Base-by-base conservation (phyloP, 2,888 invertebrate species). In the Eucera pruinosa region DNA sequence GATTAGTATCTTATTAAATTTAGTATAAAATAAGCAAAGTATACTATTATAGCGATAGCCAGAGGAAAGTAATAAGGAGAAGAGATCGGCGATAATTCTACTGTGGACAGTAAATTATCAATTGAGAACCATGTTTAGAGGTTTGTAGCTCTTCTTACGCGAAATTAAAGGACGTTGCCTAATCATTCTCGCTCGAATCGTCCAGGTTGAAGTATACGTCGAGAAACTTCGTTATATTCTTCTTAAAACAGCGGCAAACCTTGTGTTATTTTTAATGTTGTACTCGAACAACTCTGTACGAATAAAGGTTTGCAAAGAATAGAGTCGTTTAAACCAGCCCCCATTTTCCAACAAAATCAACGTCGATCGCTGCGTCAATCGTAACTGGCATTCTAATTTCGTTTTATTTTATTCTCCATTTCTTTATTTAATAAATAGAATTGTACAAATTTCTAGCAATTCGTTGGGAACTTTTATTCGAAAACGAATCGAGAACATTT, bases 101-200 rank as follows among this genome's bases (percentile, higher is more conserved):
- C 0, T 3, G 5, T 20, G 0, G 2, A 43, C 13, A 7, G 18
- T n/a, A 27, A 61, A 48, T 6, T 23, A 18, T 9, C 6, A 1
- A 3, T 52, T 11, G 13, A 27, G 61, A 11, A 25, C 20, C 36
- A 20, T 36, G 15, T n/a, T 36, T 20, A 11, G 18, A 52, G 71
- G 67, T 70, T 78, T 61, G 23, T 73, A 11, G 30, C 43, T 18
- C 15, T 39, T 39, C 13, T 18, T 7, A 36, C 3, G 2, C n/a
- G n/a, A 41, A 33, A 27, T 27, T 25, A 20, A 50, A 48, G 61
- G 66, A 80, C 72, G 70, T 77, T 82, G 25, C 36, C 81, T 65
- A 78, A 86, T 86, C 87, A 65, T 86, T 86, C 86, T 86, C 87
- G 87, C 86, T 87, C 86, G 86, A 80, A 75, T 74, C 80, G 80